Percentiles rank a stretch among this genome's conserved stretches.
These are phyloP conservation scores for Halictus ligatus DNA, from an alignment of 2,888 invertebrate genomes.

Conservation along the genomic window DNA sequence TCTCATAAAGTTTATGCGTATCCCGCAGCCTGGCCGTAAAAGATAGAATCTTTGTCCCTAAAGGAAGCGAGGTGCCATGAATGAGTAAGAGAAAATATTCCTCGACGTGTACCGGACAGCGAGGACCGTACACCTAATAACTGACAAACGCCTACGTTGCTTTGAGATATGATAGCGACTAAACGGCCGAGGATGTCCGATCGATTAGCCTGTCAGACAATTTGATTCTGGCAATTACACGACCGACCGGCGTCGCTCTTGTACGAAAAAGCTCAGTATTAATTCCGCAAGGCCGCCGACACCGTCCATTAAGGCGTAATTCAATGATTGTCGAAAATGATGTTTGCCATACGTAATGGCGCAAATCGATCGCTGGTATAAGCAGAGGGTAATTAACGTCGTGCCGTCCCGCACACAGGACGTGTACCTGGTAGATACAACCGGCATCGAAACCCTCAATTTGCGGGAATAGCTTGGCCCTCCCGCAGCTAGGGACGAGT, in stretches of 20 bases:
- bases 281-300: slow-evolving; percentile 10
- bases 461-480: slow-evolving; percentile 51
- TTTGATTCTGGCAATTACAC: neutral
- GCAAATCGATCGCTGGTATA: slow-evolving; percentile 58
- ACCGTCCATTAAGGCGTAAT: slow-evolving; percentile 29
- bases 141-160: neutral
- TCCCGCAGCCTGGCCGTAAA: neutral
- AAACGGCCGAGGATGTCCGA: neutral
- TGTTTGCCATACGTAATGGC: slow-evolving; percentile 57
- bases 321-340: slow-evolving; percentile 58
- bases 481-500: slow-evolving; percentile 48
- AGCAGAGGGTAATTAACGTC: slow-evolving; percentile 60
- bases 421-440: slow-evolving; percentile 64
- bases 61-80: neutral
- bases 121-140: neutral
- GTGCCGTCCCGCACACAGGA: slow-evolving; percentile 71
- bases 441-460: slow-evolving; percentile 62
- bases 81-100: neutral
- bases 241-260: too few relatives aligned
- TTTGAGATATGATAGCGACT: neutral
- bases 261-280: slow-evolving; percentile 9
- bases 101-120: neutral
- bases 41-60: neutral
- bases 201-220: neutral
- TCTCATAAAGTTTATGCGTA: slow-evolving; percentile 6